Evolutionary conservation across 2,888 invertebrate species (phyloP).

Genomic region (Stegophylla sp.): DNA sequence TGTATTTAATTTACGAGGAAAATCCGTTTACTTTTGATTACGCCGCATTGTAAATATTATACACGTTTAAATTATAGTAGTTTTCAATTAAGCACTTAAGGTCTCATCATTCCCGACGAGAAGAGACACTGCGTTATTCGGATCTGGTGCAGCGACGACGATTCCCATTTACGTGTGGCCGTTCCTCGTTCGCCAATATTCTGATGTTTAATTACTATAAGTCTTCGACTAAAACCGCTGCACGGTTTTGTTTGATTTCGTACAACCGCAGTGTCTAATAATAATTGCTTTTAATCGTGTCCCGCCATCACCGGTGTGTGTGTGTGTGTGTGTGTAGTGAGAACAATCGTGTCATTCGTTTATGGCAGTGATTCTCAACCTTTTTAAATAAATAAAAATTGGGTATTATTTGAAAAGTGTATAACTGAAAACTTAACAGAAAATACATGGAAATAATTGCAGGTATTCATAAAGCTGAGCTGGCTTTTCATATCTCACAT

Average conservation of each 20-base stretch:
- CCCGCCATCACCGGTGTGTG: no score
- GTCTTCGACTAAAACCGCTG: not conserved
- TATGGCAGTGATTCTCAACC: no score
- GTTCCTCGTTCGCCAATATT: not conserved
- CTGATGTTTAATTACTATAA: conserved; percentile 1
- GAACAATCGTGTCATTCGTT: not conserved
- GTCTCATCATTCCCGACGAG: no score
- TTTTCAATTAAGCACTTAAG: no score
- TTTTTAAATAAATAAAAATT: no score
- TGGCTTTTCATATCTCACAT: no score
- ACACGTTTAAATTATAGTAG: no score
- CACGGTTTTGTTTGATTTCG: not conserved
- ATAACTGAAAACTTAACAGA: no score
- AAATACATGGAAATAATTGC: no score
- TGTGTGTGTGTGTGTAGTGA: not conserved
- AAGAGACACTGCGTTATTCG: no score
- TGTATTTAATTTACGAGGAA: not conserved
- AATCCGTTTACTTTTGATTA: not conserved
- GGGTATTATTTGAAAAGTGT: no score
- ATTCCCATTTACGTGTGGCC: not conserved
- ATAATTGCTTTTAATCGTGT: not conserved
- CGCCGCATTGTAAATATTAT: not conserved
- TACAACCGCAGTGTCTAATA: not conserved
- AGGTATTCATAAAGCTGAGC: no score
- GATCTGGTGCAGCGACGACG: not conserved